Evolutionary conservation across 2,113 vertebrate genomes (phyloP).

Genomic region (Oryzias curvinotus): DNA sequence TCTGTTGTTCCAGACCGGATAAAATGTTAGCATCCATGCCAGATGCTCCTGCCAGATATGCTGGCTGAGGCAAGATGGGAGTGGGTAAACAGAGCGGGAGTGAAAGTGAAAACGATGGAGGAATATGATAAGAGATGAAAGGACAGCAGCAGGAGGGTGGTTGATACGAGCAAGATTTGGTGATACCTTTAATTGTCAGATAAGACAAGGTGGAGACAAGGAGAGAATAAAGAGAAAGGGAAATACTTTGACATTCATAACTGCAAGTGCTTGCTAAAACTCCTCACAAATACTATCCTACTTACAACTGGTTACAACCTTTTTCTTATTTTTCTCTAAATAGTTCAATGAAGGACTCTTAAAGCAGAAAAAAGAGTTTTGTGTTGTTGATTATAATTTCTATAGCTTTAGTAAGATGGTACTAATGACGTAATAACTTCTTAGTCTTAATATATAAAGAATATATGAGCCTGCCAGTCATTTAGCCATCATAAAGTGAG

Average conservation of each 20-base stretch:
- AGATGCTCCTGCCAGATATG: slow-evolving; percentile 46
- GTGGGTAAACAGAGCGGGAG: slow-evolving; percentile 8
- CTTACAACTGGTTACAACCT: neutral
- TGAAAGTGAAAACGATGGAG: slow-evolving; percentile 12
- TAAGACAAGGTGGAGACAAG: slow-evolving; percentile 31
- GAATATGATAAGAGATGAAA: slow-evolving; percentile 38
- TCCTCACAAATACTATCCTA: neutral
- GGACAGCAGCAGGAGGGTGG: slow-evolving; percentile 18
- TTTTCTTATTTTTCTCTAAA: too few relatives aligned
- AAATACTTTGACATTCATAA: neutral
- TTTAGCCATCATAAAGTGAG: slow-evolving; percentile 14
- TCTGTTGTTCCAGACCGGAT: slow-evolving; percentile 46
- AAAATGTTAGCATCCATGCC: slow-evolving; percentile 61
- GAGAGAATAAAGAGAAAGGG: neutral
- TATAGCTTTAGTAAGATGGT: slow-evolving; percentile 9
- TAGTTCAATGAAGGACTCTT: too few relatives aligned
- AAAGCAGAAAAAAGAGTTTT: neutral
- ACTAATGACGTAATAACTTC: slow-evolving; percentile 29
- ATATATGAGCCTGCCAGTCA: slow-evolving; percentile 16
- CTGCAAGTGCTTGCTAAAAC: neutral
- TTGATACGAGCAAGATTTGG: slow-evolving; percentile 7
- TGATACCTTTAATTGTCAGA: slow-evolving; percentile 34
- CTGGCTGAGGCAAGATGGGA: slow-evolving; percentile 22
- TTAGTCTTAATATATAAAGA: slow-evolving; percentile 21
- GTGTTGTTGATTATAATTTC: slow-evolving; percentile 4